phyloP scores from a whole-genome alignment of 2,113 vertebrate species.

The Delphinapterus leucas region DNA sequence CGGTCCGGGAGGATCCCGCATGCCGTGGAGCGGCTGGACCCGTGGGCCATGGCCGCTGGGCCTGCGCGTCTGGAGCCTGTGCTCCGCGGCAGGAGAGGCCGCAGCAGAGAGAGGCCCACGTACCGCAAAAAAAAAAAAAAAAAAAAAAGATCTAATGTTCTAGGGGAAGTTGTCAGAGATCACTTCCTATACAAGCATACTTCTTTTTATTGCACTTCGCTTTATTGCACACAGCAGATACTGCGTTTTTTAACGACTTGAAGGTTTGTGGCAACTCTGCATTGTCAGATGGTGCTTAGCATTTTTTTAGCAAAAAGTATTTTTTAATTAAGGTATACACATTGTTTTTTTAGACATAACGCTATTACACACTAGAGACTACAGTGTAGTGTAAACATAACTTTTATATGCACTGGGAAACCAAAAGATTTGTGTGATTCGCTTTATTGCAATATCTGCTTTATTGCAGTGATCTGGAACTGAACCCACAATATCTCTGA shows the following conservation, averaged over 20 bases:
- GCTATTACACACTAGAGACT: not conserved
- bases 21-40: no score
- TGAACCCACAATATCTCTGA: not conserved
- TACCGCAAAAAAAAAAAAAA: no score
- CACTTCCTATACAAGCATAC: not conserved
- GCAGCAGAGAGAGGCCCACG: no score
- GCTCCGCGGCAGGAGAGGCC: no score
- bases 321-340: not conserved
- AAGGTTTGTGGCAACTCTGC: not conserved
- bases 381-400: not conserved
- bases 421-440: not conserved
- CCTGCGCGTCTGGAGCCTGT: no score
- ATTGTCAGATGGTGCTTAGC: not conserved
- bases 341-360: not conserved
- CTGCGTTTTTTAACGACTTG: not conserved
- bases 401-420: not conserved
- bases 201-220: not conserved
- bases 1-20: no score
- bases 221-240: not conserved
- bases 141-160: not conserved
- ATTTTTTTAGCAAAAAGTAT: not conserved
- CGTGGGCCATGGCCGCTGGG: no score
- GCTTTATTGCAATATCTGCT: not conserved
- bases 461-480: not conserved
- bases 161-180: not conserved